Percentiles rank a stretch among this genome's conserved stretches.
Evolutionary conservation across 2,113 vertebrate genomes (phyloP).

Genomic region (Percina caprodes): DNA sequence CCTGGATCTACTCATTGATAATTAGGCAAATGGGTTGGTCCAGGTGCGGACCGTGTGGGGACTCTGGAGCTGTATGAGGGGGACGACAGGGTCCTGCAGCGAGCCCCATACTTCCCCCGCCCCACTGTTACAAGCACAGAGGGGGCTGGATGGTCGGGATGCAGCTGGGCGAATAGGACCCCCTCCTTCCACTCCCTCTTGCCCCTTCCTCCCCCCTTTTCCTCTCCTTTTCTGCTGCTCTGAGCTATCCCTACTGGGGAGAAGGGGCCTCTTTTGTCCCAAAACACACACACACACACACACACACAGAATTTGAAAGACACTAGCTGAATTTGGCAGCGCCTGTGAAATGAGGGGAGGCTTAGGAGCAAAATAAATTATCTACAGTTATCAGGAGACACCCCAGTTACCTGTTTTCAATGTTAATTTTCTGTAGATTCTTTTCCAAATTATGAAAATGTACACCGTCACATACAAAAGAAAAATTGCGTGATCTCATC

Average conservation of each 20-base stretch:
- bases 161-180: constrained; percentile 75
- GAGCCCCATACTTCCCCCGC: constrained; percentile 50
- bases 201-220: constrained; percentile 47
- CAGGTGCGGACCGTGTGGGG: constrained; percentile 82
- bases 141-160: constrained; percentile 63
- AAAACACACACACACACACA: constrained; percentile 56
- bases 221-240: constrained; percentile 66
- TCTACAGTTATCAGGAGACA: constrained; percentile 37
- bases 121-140: constrained; percentile 55
- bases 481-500: constrained; percentile 25
- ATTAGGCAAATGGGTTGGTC: constrained; percentile 83
- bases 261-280: constrained; percentile 81
- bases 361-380: constrained; percentile 30
- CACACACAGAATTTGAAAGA: constrained; percentile 43
- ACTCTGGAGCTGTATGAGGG: constrained; percentile 39
- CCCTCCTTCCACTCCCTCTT: constrained; percentile 61
- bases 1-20: constrained; percentile 75
- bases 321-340: constrained; percentile 64
- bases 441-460: background rate
- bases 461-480: background rate
- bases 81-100: constrained; percentile 43
- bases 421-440: background rate
- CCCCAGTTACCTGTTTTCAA: constrained; percentile 19
- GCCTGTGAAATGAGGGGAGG: constrained; percentile 31
- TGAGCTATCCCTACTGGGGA: constrained; percentile 73